Base-by-base conservation (phyloP, 2,888 invertebrate species). In the Apodemia duryi region DNA sequence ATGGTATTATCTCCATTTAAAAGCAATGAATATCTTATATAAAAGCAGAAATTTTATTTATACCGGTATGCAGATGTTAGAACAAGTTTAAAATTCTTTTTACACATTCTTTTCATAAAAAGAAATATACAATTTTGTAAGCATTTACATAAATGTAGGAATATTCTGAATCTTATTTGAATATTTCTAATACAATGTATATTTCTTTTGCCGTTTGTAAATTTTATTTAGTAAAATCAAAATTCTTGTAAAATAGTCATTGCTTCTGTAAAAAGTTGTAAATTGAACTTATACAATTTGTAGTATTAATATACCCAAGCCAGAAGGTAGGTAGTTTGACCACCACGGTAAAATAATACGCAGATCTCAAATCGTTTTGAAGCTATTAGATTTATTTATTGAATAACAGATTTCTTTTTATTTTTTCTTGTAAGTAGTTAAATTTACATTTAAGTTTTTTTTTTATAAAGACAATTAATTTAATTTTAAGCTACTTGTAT, bases 331-430 rank as follows among this genome's bases (percentile, higher is more conserved):
- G 57, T 57, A 57, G 13, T 11, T 54, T 13, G 13, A 29, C 54
- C 54, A 29, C 9, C 54, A 28, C 28, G 54, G 54, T 71, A 66
- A 79, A 77, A 80, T 78, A 80, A 80, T 76, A 82, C 80, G 84
- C 88, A 84, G 91, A 91, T 91, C 91, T 91, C 91, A 91, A 85
- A 85, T 83, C 84, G 79, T 86, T 84, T 87, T 80, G 91, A 91
- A 89, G 91, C 91, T 91, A 91, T 84, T 91, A 91, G 89, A 78
- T 78, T 82, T 83, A 84, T 82, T 69, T 80, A 73, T 72, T 21
- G 77, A 76, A 77, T 77, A 80, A 76, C 75, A 73, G 77, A 75
- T 78, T 81, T 82, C 79, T 79, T 83, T 83, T 82, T 83, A 80
- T 80, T 81, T 80, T 76, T 78, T 81, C 81, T 79, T 78, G 77